phyloP scores from a whole-genome alignment of 2,797 vertebrate genomes.

The Lepus townsendii region DNA sequence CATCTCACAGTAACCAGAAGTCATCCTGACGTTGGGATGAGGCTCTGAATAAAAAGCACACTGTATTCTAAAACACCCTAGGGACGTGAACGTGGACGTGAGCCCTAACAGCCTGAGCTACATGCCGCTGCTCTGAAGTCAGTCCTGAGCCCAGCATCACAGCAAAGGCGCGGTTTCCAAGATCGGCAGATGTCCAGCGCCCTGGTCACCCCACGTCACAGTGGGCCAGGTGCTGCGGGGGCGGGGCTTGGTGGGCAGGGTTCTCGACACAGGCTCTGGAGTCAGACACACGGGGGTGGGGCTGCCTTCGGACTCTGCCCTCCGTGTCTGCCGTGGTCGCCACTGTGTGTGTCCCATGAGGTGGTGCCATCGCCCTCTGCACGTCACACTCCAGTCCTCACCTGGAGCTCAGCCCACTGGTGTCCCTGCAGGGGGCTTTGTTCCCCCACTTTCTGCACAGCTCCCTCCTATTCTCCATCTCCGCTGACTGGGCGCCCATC shows the following conservation, averaged over 20 bases:
- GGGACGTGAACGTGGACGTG: too few species aligned
- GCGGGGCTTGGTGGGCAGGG: neutral
- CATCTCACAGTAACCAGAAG: conserved; percentile 7
- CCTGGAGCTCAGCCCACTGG: neutral
- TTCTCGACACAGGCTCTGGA: neutral
- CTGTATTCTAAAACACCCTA: neutral
- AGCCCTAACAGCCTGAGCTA: conserved; percentile 38
- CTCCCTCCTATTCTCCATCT: neutral
- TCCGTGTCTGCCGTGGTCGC: neutral
- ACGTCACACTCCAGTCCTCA: neutral
- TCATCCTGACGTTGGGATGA: conserved; percentile 7
- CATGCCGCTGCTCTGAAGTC: conserved; percentile 49
- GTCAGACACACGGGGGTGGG: neutral
- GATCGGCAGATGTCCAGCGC: neutral
- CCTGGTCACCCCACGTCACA: neutral
- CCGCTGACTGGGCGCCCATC: neutral
- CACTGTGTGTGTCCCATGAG: neutral
- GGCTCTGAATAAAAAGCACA: conserved; percentile 37
- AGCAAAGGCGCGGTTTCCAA: conserved; percentile 18
- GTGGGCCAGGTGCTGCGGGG: neutral
- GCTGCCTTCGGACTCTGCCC: neutral
- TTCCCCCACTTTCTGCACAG: neutral
- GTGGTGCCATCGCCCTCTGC: neutral
- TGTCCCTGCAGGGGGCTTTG: neutral
- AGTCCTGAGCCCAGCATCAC: neutral